Evolutionary conservation across 2,888 invertebrate species (phyloP), one percentile per base, ranked within the genome.

Genomic region (Orgyia antiqua): DNA sequence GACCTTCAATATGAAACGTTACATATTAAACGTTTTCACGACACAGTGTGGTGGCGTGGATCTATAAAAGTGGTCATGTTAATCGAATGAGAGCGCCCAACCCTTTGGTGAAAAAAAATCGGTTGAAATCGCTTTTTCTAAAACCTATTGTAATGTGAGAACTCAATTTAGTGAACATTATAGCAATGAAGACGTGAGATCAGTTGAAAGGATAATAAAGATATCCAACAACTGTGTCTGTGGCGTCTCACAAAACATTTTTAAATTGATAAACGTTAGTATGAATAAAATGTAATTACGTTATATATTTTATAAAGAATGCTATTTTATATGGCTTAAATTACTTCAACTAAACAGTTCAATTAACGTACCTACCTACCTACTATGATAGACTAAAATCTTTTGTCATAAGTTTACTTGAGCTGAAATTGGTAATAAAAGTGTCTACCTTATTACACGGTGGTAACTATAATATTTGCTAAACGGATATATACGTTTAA

Each of bases 1-100:
- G 67, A 72, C 73, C 78, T 71, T 70, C 62, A 19, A 45, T 39
- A 4, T 24, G 31, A 12, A 35, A 26, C 35, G 24, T 39, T 31
- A 33, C 32, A 11, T 27, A 23, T 2, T n/a, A 19, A 15, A 27
- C 29, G 20, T 31, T 31, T 51, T 44, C 13, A 29, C 41, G 40
- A 42, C 33, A 27, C 37, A 37, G 42, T 33, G 36, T 43, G 34
- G 49, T 41, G 31, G 40, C 39, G 42, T 33, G 52, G 71, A 41
- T 69, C 73, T 58, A 44, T 39, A 24, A 36, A 39, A 42, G 45
- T 73, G 77, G 79, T 65, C 51, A 64, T 54, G 56, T 63, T 79
- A 83, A 86, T 82, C 82, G 68, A 84, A 83, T 77, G 82, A 79
- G 82, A 76, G 72, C 82, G 80, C 73, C 62, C 79, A 84, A 84